Evolutionary conservation across 2,888 invertebrate genomes (phyloP).

Genomic region (Pyralis farinalis): DNA sequence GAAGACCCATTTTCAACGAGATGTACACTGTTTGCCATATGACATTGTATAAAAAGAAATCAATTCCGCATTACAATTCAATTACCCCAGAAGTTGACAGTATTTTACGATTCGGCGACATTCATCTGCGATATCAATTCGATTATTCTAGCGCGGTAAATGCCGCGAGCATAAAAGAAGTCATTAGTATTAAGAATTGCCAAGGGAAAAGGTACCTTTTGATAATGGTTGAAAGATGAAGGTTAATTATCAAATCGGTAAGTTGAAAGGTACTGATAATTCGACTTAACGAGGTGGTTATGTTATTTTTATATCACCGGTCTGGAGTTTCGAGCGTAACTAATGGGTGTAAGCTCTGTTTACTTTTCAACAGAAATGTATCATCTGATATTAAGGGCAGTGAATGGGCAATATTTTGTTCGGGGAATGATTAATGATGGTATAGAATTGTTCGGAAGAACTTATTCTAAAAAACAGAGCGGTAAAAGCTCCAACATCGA

Average conservation of each 20-base stretch:
- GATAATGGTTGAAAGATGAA: background rate
- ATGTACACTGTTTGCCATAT: no score
- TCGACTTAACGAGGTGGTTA: conserved; percentile 39
- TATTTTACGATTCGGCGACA: conserved; percentile 6
- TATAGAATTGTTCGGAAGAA: no score
- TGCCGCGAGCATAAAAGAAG: conserved; percentile 2
- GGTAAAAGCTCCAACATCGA: no score
- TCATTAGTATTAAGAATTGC: conserved; percentile 2
- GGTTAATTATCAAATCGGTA: conserved; percentile 5
- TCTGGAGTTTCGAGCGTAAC: conserved; percentile 31
- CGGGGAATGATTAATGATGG: background rate
- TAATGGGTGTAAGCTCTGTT: conserved; percentile 24
- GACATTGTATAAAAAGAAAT: no score
- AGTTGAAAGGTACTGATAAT: conserved; percentile 30
- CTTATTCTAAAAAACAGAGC: no score
- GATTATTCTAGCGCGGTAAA: background rate
- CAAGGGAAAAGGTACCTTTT: conserved; percentile 1
- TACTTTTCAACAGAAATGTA: conserved; percentile 15
- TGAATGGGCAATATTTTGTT: conserved; percentile 9
- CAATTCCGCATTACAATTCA: background rate
- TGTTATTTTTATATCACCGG: conserved; percentile 32
- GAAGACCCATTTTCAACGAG: no score
- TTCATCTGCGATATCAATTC: conserved; percentile 1
- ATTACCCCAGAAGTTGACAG: background rate
- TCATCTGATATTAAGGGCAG: conserved; percentile 16